Evolutionary conservation across 2,113 vertebrate species (phyloP), one percentile per base, ranked within the genome.

Genomic region (Oreamnos americanus): DNA sequence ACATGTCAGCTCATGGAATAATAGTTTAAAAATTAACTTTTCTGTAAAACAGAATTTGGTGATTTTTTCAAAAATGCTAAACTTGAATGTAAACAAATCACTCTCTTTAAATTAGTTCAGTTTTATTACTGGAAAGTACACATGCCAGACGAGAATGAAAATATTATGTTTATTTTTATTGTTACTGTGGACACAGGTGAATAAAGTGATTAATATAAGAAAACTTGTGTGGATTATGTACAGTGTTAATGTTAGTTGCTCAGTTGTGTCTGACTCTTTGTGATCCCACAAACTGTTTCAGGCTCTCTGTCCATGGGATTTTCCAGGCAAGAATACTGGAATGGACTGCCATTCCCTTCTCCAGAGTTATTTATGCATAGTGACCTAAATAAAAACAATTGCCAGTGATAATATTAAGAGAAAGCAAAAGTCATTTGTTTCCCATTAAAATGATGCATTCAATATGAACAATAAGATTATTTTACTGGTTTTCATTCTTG

Each of bases 241-340:
- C 25, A 16, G 8, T 51, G 7, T 39, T 39, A 71, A 21, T 12
- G 10, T 71, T 71, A 36, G n/a, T 71, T 36, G 5, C 64, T 71
- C n/a, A 23, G 9, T 36, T 5, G 19, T 12, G 17, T 36, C 64
- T 0, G 4, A 71, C 7, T n/a, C 17, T 71, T 21, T 71, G n/a
- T 2, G 1, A 36, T 6, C 9, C 64, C 64, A 36, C 0, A 1
- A 10, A 36, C n/a, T 71, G 64, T 36, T 2, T 19, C 64, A 71
- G 64, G n/a, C n/a, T 71, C 17, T 21, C 64, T 21, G 17, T 36
- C n/a, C 17, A 71, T 71, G n/a, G 19, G 64, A 71, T 36, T 36
- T 21, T 36, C 5, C n/a, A 71, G 64, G n/a, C n/a, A 71, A 71
- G n/a, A 71, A 36, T 71, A 36, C 19, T 36, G 19, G n/a, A 71